Evolutionary conservation across 2,113 vertebrate species (phyloP), one percentile per base, ranked within the genome.

Genomic region (Otis tarda): DNA sequence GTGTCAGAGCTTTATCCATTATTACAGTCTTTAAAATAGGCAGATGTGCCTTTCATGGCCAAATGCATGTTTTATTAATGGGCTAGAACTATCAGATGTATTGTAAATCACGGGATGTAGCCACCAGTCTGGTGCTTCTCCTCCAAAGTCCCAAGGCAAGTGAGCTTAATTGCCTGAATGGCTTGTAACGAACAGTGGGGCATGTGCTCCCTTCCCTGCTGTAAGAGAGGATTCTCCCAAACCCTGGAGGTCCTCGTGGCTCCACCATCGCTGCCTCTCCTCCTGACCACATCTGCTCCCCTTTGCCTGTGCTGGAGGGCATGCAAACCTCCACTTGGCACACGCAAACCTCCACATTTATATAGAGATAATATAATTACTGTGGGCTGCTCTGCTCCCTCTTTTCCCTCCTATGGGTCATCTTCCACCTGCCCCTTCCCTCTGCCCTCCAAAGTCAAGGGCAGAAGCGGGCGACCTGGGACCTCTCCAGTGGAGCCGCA

Each of bases 31-130:
- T 96, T 81, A 90, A 94, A 68, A 88, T 74, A 96, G 93, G 88
- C 87, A 96, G 94, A 95, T 90, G 87, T 83, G 89, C 74, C 77
- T 96, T 95, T 94, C 83, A n/a, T 90, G 94, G 95, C 94, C 87
- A 90, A 90, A 82, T 92, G 82, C 65, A 52, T 74, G 71, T 89
- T 94, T 96, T 95, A 93, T 95, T 96, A 87, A 95, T 95, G 85
- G 83, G 9, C 35, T 85, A 79, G 49, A 93, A 85, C 50, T 87
- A 91, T 93, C 87, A 93, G 82, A 96, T 69, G 52, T n/a, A 65
- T 37, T 91, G 73, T 94, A 92, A 96, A 94, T 95, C 94, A 83
- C 1, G 2, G 83, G 83, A 93, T 3, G 2, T 23, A 83, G 92
- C 79, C 85, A 81, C 85, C 88, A 78, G 30, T 90, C 87, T 91